These are phyloP conservation scores for Campoletis sonorensis DNA, from an alignment of 1,140 invertebrate genomes.

Conservation along the genomic window DNA sequence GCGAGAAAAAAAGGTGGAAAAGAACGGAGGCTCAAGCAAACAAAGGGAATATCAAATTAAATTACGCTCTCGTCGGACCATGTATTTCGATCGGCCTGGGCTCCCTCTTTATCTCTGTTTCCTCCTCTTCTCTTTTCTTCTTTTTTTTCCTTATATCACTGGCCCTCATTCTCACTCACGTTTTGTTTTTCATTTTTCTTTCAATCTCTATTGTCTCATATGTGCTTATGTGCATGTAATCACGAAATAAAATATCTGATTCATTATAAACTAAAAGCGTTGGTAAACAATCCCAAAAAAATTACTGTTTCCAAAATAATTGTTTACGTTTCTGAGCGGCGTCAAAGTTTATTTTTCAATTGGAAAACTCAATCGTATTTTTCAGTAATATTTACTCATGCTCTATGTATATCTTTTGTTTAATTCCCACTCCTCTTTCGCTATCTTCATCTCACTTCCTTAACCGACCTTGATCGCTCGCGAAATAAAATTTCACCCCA, in stretches of 20 bases:
- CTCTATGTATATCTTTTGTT: not conserved
- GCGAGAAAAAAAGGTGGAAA: not conserved
- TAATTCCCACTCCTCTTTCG: not conserved
- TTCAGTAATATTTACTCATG: not conserved
- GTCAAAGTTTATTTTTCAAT: not conserved
- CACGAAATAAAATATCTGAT: too few relatives aligned
- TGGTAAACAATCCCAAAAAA: too few relatives aligned
- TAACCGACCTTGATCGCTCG: slow-evolving; percentile 55
- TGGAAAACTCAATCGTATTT: not conserved
- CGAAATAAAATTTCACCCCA: slow-evolving; percentile 64
- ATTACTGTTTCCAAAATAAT: too few relatives aligned
- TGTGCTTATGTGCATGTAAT: too few relatives aligned
- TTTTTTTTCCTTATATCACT: too few relatives aligned
- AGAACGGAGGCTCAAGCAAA: slow-evolving; percentile 59
- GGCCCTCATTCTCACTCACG: too few relatives aligned
- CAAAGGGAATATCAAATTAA: slow-evolving; percentile 69
- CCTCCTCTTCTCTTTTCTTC: not conserved
- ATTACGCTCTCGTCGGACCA: slow-evolving; percentile 55
- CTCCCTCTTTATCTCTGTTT: not conserved
- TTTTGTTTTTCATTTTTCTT: too few relatives aligned
- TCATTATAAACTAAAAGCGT: too few relatives aligned
- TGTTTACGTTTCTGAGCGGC: too few relatives aligned
- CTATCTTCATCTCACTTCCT: not conserved
- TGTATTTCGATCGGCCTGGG: slow-evolving; percentile 34
- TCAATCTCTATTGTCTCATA: too few relatives aligned